Conservation (phyloP, 2,797 vertebrate genomes). For the Enteromius viviparus region DNA sequence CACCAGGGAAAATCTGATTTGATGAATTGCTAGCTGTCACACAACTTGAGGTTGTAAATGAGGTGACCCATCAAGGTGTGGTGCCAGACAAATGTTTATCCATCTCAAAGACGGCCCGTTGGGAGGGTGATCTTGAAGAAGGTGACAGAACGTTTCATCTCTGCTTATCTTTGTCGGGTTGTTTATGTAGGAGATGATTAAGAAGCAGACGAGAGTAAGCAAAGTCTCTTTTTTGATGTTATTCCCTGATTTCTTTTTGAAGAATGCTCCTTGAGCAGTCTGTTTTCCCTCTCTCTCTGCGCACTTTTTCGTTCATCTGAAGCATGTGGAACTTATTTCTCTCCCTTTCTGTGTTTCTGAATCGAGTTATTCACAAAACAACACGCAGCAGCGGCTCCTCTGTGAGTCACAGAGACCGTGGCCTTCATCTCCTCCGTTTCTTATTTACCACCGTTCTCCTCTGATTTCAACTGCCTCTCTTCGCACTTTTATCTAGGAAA, state of each 20-base stretch:
- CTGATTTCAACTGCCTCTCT: slow-evolving; percentile 61
- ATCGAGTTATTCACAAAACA: slow-evolving; percentile 61
- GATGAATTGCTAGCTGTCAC: slow-evolving; percentile 2
- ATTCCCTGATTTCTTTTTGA: slow-evolving; percentile 40
- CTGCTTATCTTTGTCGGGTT: slow-evolving; percentile 33
- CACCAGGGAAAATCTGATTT: slow-evolving; percentile 7
- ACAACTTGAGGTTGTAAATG: slow-evolving; percentile 40
- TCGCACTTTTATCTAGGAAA: slow-evolving; percentile 77
- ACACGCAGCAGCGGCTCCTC: slow-evolving; percentile 60
- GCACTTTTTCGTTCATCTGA: slow-evolving; percentile 64
- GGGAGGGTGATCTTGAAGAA: slow-evolving; percentile 11
- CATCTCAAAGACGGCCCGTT: slow-evolving; percentile 1
- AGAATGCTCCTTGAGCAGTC: slow-evolving; percentile 36
- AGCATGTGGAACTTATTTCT: slow-evolving; percentile 82
- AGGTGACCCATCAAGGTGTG: slow-evolving; percentile 42
- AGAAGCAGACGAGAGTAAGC: slow-evolving; percentile 19
- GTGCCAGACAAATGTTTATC: slow-evolving; percentile 50
- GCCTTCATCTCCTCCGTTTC: slow-evolving; percentile 68
- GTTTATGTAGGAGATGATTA: slow-evolving; percentile 41
- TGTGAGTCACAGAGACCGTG: slow-evolving; percentile 52
- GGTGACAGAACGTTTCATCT: slow-evolving; percentile 35
- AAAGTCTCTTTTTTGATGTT: slow-evolving; percentile 38
- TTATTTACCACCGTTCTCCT: slow-evolving; percentile 68
- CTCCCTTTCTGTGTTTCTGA: slow-evolving; percentile 61
- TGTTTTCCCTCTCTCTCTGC: slow-evolving; percentile 44